Percentiles rank a stretch among this genome's conserved stretches.
Conservation (phyloP, 1,140 invertebrate genomes). For the Sminthurides bifidus region DNA sequence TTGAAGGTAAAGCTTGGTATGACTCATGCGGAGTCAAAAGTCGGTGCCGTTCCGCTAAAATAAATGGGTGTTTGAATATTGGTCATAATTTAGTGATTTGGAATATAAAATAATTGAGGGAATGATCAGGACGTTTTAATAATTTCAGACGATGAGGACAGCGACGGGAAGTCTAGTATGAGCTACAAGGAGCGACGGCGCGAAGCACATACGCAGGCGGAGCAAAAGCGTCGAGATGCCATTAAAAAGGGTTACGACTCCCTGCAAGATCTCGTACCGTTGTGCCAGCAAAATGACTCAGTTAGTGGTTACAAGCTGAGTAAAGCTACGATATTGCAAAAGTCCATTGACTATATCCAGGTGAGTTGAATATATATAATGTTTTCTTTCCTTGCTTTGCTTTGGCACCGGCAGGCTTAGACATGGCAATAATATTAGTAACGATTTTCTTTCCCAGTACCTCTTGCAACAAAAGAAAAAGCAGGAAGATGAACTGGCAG, state of each 20-base stretch:
- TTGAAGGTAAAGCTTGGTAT: too few relatives aligned
- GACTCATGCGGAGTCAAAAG: neutral
- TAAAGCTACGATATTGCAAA: conserved; percentile 88
- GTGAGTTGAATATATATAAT: conserved; percentile 25
- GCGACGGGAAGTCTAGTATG: conserved; percentile 64
- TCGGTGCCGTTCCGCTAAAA: too few relatives aligned
- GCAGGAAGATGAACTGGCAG: conserved; percentile 82
- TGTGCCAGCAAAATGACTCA: conserved; percentile 71
- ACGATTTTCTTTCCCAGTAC: too few relatives aligned
- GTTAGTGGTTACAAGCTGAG: conserved; percentile 83
- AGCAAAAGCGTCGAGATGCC: conserved; percentile 91
- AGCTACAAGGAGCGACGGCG: conserved; percentile 86
- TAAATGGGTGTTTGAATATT: neutral
- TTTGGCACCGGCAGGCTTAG: neutral
- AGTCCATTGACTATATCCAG: conserved; percentile 77
- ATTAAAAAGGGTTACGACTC: conserved; percentile 93
- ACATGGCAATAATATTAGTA: neutral
- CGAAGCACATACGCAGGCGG: conserved; percentile 92
- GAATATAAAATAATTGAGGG: neutral
- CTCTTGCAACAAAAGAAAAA: conserved; percentile 81
- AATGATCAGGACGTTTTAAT: neutral
- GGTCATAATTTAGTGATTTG: neutral
- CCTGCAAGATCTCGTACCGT: conserved; percentile 80
- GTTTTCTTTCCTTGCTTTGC: neutral
- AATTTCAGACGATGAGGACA: conserved; percentile 74